Conservation (phyloP, 1,140 invertebrate genomes). For the Hyles vespertilio region DNA sequence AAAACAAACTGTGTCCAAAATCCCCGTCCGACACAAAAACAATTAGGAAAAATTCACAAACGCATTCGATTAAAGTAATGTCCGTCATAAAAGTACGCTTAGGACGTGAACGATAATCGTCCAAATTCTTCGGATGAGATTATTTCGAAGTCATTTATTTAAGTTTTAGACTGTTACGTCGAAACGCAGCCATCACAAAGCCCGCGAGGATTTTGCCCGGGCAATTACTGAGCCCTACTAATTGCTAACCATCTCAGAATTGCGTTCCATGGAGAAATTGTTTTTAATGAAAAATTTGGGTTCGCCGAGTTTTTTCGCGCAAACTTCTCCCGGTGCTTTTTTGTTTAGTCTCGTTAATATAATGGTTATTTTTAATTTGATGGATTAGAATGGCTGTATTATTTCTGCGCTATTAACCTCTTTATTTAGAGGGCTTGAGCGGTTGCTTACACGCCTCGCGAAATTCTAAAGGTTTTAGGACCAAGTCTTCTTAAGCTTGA, state of each 20-base stretch:
- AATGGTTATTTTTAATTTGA: conserved; percentile 12
- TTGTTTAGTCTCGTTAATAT: conserved; percentile 18
- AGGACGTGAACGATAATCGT: conserved; percentile 16
- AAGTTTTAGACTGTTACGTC: conserved; percentile 17
- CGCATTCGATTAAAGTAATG: no score
- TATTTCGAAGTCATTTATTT: conserved; percentile 23
- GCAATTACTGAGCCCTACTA: conserved; percentile 25
- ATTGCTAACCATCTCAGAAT: conserved; percentile 26
- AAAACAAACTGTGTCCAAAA: no score
- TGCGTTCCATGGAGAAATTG: conserved; percentile 22
- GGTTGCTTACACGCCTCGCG: no score
- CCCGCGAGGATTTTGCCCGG: conserved; percentile 20
- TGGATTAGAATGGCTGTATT: no score
- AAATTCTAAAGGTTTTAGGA: no score
- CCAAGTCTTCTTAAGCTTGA: no score
- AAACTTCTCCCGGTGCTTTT: conserved; percentile 14
- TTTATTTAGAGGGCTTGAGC: no score
- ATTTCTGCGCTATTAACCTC: no score
- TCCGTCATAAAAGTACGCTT: not conserved
- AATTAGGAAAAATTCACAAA: no score
- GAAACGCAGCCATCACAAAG: conserved; percentile 8
- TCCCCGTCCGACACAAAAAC: no score
- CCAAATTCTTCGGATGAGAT: conserved; percentile 22
- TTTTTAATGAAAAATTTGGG: conserved; percentile 27
- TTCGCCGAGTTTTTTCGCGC: not conserved